Base-by-base conservation (phyloP, 2,797 vertebrate species). In the Halcyon chelicuti region DNA sequence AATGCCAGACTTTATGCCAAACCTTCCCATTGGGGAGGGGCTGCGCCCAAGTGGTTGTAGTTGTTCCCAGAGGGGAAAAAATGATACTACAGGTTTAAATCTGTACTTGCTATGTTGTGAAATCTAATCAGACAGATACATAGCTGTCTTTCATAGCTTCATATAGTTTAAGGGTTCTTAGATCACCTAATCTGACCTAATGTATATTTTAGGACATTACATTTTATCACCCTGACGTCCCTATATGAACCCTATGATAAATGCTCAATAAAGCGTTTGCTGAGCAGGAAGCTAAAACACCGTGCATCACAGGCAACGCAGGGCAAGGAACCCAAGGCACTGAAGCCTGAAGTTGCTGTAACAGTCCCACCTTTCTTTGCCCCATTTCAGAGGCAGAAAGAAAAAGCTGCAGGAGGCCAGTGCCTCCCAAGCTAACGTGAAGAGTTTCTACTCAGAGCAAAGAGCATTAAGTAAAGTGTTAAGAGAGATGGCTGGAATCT, bases 181-280 rank as follows among this genome's bases (percentile, higher is more conserved):
- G 35, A 14, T 91, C 47, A 74, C 67, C 71, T 95, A 61, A 63
- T 40, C 18, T 91, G 83, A 92, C 33, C 33, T 82, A 76, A 62
- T n/a, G 33, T 79, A 11, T 76, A 74, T 92, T 95, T 95, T 87
- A 86, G 80, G 71, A 82, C 35, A 31, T n/a, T 60, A 65, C 63
- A 33, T 84, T 88, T 31, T 74, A 25, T 62, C 80, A 46, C 58
- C 35, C 44, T 44, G 51, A 85, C 82, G 23, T 68, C 62, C 74
- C 12, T 60, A 5, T 73, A 67, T 57, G 40, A 90, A 76, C 51
- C 9, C 33, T 55, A 17, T 11, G 14, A 31, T n/a, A 52, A 83
- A 62, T 37, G 19, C 57, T 81, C 63, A 66, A 31, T 63, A 84
- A 81, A 73, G 7, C 22, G 39, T 84, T 82, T 92, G 31, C 28